phyloP scores from a whole-genome alignment of 2,113 vertebrate species.

The Phoenicopterus ruber region DNA sequence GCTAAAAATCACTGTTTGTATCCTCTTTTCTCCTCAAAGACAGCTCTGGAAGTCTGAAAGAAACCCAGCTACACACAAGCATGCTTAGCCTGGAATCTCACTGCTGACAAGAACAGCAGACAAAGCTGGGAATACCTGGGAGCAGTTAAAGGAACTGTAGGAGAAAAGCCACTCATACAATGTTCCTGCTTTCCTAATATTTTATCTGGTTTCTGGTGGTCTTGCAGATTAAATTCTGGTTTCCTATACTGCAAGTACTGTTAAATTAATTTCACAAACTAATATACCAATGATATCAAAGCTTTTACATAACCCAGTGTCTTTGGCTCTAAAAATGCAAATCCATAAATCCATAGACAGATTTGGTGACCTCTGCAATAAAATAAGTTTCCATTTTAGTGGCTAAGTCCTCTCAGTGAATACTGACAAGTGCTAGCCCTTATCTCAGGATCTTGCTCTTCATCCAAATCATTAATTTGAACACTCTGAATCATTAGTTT shows the following conservation, averaged over 20 bases:
- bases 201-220: background rate
- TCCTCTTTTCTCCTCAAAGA: background rate
- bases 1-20: background rate
- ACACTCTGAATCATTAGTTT: background rate
- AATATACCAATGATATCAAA: background rate
- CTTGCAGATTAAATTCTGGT: background rate
- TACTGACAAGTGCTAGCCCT: background rate
- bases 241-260: background rate
- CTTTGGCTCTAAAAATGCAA: background rate
- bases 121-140: background rate
- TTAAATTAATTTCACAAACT: background rate
- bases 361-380: background rate
- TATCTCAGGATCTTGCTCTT: background rate
- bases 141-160: background rate
- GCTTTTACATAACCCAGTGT: background rate
- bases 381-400: background rate
- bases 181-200: background rate
- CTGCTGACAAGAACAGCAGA: background rate
- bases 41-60: background rate
- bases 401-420: background rate
- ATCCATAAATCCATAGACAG: background rate
- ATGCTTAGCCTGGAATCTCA: background rate
- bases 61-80: background rate
- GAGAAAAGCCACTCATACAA: background rate
- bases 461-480: background rate